Evolutionary conservation across 2,888 invertebrate genomes (phyloP).

Genomic region (Mimachlamys varia): DNA sequence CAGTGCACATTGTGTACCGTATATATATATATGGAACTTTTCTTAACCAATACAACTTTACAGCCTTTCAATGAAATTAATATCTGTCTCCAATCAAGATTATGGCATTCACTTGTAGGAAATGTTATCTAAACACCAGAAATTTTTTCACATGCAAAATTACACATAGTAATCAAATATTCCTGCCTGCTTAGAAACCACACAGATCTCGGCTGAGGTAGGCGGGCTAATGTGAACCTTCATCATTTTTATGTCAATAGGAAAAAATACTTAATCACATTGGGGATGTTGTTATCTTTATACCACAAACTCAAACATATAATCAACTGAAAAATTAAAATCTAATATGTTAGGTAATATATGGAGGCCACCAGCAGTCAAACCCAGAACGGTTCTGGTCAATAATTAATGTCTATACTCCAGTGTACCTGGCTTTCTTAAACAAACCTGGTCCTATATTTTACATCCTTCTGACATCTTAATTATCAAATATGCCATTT

Average conservation of each 20-base stretch:
- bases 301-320: neutral
- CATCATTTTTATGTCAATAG: neutral
- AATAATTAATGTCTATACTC: neutral
- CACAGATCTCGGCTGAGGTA: neutral
- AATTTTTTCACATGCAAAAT: too few species aligned
- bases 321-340: neutral
- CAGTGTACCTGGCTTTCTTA: neutral
- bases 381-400: neutral
- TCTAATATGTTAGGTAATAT: neutral
- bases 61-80: too few species aligned
- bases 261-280: neutral
- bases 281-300: neutral
- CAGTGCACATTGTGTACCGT: too few species aligned
- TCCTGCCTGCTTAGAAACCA: too few species aligned
- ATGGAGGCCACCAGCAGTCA: neutral
- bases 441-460: neutral
- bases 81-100: too few species aligned
- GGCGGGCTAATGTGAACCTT: neutral
- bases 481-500: conserved; percentile 1
- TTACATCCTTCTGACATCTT: neutral
- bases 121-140: too few species aligned
- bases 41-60: too few species aligned
- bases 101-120: too few species aligned
- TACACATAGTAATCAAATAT: too few species aligned
- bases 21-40: too few species aligned